These are phyloP conservation scores for Bombus consobrinus DNA, from an alignment of 1,140 invertebrate species.

Conservation along the genomic window DNA sequence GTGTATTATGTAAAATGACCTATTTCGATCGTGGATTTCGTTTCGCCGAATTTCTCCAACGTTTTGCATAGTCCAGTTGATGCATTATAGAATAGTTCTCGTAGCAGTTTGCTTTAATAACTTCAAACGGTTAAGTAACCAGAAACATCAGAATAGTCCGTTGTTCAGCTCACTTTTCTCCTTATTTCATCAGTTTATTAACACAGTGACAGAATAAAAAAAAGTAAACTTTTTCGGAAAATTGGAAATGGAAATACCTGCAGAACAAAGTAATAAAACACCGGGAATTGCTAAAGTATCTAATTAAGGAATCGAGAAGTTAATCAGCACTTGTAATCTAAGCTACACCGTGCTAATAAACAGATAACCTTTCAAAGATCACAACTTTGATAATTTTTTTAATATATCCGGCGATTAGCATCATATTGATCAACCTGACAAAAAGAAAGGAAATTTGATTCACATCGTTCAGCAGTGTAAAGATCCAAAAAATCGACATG, in stretches of 20 bases:
- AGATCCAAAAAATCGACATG: not conserved
- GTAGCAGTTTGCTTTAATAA: not conserved
- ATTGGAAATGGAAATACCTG: no score
- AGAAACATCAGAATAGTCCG: not conserved
- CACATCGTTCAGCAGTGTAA: not conserved
- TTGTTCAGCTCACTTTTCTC: not conserved
- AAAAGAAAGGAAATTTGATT: not conserved
- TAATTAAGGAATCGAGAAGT: no score
- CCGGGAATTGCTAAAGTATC: no score
- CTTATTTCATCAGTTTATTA: no score
- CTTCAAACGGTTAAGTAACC: not conserved
- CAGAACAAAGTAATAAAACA: no score
- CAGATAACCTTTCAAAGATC: no score
- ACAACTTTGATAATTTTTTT: no score
- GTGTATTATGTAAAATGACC: slow-evolving; percentile 40
- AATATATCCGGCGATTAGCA: no score
- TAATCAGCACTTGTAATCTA: no score
- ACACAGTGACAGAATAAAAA: no score
- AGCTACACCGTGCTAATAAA: no score
- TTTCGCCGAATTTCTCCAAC: not conserved
- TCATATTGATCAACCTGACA: not conserved
- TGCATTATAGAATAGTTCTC: not conserved
- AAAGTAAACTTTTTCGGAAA: no score
- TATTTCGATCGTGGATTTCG: slow-evolving; percentile 18
- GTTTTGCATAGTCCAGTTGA: not conserved